phyloP scores from a whole-genome alignment of 2,113 vertebrate species.

The Callospermophilus lateralis region DNA sequence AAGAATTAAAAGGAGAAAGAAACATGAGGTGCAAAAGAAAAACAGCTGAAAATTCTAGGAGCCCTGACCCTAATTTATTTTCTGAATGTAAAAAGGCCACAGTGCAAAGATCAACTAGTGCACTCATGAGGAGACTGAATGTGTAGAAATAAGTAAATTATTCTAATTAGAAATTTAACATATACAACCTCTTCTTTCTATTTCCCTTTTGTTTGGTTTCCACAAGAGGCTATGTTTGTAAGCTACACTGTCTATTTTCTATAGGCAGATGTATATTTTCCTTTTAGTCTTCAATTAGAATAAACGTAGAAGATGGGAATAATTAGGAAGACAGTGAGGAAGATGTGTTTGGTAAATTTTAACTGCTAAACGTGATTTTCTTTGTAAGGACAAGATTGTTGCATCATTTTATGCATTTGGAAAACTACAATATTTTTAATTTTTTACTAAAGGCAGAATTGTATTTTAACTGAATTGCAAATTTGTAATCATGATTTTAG shows the following conservation, averaged over 20 bases:
- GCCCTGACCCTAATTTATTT: slow-evolving; percentile 1
- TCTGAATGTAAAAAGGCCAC: slow-evolving; percentile 18
- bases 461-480: not conserved
- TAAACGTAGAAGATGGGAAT: not conserved
- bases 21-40: not conserved
- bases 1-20: slow-evolving; percentile 57
- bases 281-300: not conserved
- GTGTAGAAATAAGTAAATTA: slow-evolving; percentile 23
- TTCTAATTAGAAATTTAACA: slow-evolving; percentile 48
- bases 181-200: not conserved
- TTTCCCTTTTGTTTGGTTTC: slow-evolving; percentile 26
- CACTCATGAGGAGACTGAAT: not conserved
- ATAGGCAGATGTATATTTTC: not conserved
- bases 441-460: not conserved
- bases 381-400: not conserved
- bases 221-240: not conserved
- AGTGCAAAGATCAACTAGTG: not conserved
- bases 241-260: not conserved
- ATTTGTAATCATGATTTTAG: slow-evolving; percentile 13
- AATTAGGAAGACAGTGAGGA: not conserved
- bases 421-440: not conserved
- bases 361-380: not conserved
- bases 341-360: not conserved
- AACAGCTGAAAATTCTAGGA: not conserved
- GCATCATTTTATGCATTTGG: not conserved